Evolutionary conservation across 2,888 invertebrate genomes (phyloP), one percentile per base, ranked within the genome.

Genomic region (Dicycla oo): DNA sequence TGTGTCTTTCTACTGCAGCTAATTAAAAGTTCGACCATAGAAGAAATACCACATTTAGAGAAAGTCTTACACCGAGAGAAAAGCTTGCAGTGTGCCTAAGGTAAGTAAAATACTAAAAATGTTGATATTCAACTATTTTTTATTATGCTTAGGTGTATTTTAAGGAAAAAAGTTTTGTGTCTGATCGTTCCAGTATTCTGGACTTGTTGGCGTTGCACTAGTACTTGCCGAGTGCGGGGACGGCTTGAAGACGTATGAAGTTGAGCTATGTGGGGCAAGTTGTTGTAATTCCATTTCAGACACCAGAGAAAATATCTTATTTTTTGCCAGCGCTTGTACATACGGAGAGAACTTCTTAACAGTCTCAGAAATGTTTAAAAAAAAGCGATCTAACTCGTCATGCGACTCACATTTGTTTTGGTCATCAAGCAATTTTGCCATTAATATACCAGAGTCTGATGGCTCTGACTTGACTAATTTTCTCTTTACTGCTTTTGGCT

Each of bases 261-360:
- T 34, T 20, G 71, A 18, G 13, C 11, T n/a, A 2, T 38, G 3
- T 18, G 72, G 72, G 6, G 72, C 57, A 3, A 69, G 54, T 11
- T 47, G 73, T 38, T 70, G 26, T 11, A 72, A 4, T 47, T 70
- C 69, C 26, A 70, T n/a, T 56, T 56, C 56, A 40, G 72, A 72
- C 10, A 70, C 69, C 0, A 70, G n/a, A 38, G 10, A n/a, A 45
- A 72, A 70, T 47, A 70, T 56, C 13, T 69, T 72, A 38, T 72
- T 72, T 20, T 70, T 70, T 0, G 45, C 45, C 45, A 70, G 10
- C 5, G 73, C 73, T 30, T 47, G 73, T 1, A 18, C 7, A n/a
- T 72, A 54, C 18, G 72, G 69, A 18, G 69, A 45, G 18, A 72
- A 70, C 45, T 72, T 70, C 26, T 70, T 70, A 30, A 70, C 69